Evolutionary conservation across 1,140 invertebrate species (phyloP).

Genomic region (Lordiphosa collinella): DNA sequence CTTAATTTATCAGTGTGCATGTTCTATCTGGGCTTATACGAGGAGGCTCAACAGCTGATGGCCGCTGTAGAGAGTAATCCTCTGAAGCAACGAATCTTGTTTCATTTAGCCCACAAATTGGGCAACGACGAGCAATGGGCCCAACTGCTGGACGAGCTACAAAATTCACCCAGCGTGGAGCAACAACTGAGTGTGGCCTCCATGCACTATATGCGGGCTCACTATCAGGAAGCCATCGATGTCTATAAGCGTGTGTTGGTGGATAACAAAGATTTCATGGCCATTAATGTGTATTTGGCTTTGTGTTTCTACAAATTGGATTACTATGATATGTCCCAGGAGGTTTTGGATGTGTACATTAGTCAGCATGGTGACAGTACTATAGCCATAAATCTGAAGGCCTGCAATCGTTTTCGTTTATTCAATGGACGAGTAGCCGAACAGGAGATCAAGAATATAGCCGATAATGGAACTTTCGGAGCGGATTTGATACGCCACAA

Average conservation of each 20-base stretch:
- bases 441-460: conserved; percentile 88
- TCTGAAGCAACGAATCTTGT: conserved; percentile 88
- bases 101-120: conserved; percentile 97
- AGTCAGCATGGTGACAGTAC: conserved; percentile 96
- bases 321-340: conserved; percentile 94
- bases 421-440: conserved; percentile 98
- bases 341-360: conserved; percentile 96
- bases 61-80: conserved; percentile 81
- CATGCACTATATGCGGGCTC: conserved; percentile 96
- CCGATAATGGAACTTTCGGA: conserved; percentile 92
- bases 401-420: conserved; percentile 85
- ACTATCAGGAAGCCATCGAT: conserved; percentile 99
- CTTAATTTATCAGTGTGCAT: conserved; percentile 96
- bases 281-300: conserved; percentile 98
- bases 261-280: conserved; percentile 95
- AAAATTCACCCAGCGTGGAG: conserved; percentile 93
- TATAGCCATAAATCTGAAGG: conserved; percentile 97
- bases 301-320: conserved; percentile 99
- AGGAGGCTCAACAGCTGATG: conserved; percentile 84
- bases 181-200: conserved; percentile 97
- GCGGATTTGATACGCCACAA: conserved; percentile 97
- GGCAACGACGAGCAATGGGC: conserved; percentile 91
- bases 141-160: conserved; percentile 90
- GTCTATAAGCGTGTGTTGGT: conserved; percentile 97
- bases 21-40: conserved; percentile 93